phyloP scores from a whole-genome alignment of 2,888 invertebrate species.

The Zeuzera pyrina region DNA sequence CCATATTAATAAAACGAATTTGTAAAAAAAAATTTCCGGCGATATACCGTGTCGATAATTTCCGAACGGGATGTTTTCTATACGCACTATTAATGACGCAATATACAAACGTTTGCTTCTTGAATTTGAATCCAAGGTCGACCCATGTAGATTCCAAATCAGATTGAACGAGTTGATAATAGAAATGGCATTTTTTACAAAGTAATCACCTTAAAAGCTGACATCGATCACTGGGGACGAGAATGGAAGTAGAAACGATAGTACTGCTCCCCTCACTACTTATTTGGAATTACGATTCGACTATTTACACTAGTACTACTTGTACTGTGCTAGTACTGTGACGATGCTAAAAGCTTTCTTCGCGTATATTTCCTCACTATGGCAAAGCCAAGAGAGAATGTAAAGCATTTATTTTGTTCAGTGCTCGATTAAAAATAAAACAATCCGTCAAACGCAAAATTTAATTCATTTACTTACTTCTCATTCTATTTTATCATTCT shows the following conservation, averaged over 20 bases:
- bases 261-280: background rate
- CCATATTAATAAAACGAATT: too few species aligned
- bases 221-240: constrained; percentile 8
- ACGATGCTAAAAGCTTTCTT: too few species aligned
- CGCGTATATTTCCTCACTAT: too few species aligned
- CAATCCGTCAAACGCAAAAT: too few species aligned
- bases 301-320: too few species aligned
- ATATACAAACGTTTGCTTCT: background rate
- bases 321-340: too few species aligned
- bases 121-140: background rate
- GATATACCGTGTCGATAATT: constrained; percentile 18
- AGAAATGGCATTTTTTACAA: constrained; percentile 5
- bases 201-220: constrained; percentile 9
- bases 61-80: constrained; percentile 14
- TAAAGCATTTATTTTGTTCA: too few species aligned
- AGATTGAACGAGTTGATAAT: constrained; percentile 8
- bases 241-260: constrained; percentile 1
- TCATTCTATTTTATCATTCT: too few species aligned
- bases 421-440: too few species aligned
- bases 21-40: too few species aligned
- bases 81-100: background rate
- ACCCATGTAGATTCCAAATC: constrained; percentile 13
- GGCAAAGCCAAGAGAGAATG: too few species aligned
- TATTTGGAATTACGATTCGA: background rate
- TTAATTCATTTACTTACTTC: too few species aligned